Percentiles rank a stretch among this genome's conserved stretches.
These are phyloP conservation scores for Falcunculus frontatus DNA, from an alignment of 2,113 vertebrate species.

Conservation along the genomic window DNA sequence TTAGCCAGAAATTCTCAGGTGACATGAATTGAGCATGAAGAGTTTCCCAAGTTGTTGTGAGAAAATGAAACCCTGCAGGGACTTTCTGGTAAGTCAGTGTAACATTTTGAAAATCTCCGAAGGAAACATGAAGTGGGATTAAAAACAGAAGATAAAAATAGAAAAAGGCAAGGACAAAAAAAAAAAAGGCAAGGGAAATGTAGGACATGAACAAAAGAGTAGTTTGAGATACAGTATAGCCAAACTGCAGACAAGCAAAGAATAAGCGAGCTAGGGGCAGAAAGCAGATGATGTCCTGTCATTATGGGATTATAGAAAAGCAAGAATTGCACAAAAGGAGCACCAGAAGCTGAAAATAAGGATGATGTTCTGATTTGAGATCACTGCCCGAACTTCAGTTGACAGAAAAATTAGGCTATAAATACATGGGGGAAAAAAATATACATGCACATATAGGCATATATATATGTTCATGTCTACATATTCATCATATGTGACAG, in stretches of 20 bases:
- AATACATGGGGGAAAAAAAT: neutral
- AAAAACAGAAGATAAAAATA: slow-evolving; percentile 5
- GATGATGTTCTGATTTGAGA: neutral
- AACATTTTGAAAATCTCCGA: neutral
- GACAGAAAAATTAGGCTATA: neutral
- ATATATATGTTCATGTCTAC: too few relatives aligned
- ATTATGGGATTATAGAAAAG: neutral
- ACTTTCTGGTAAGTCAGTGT: neutral
- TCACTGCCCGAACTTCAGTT: neutral
- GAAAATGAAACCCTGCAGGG: slow-evolving; percentile 24
- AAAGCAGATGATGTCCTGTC: neutral
- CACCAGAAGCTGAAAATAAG: neutral
- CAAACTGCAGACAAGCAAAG: neutral
- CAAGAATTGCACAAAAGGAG: neutral
- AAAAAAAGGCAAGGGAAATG: neutral
- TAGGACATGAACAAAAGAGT: neutral
- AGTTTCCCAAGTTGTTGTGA: neutral
- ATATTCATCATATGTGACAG: too few relatives aligned
- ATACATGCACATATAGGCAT: neutral
- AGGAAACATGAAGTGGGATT: neutral
- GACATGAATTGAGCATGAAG: neutral
- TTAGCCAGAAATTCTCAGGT: neutral
- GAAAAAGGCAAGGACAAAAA: neutral
- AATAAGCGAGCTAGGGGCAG: neutral
- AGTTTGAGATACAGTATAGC: neutral